Base-by-base conservation (phyloP, 2,888 invertebrate species). In the Nymphalis polychloros region DNA sequence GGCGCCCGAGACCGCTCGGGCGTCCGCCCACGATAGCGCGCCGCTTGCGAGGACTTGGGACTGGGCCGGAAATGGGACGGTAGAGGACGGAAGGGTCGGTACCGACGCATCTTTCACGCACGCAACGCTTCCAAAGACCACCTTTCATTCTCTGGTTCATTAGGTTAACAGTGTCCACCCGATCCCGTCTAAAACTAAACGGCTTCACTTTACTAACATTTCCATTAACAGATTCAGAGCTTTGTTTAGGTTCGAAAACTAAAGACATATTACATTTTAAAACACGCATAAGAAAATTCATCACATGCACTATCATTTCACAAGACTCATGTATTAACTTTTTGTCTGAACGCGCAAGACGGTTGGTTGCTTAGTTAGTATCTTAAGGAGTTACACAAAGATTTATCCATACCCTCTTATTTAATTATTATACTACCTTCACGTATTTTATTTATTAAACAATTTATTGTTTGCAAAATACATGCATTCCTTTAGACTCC, bases 161-260 rank as follows among this genome's bases (percentile, higher is more conserved):
- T 72, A 76, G 83, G 79, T 81, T 73, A 78, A 79, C 75, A 86
- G 88, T 89, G 91, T 90, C 89, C 92, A 92, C 90, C 91, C 91
- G 88, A 87, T 81, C 81, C 81, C 78, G 78, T 77, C 78, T 78
- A 71, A 69, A 70, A 73, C 46, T 68, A 13, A 19, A 13, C 35
- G 8, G 13, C 19, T 41, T 57, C 57, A 57, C 57, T 57, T 75
- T 82, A 88, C 87, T 87, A 86, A 88, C 87, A 78, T 79, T 79
- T 76, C 65, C 72, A 59, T 59, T 69, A 69, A 75, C 72, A 67
- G 76, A 76, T 77, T 77, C 77, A 68, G 72, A 76, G 75, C 73
- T 80, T 77, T 73, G 75, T 81, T 84, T 85, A 74, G 78, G 79
- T 80, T 82, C 70, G 80, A 86, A 87, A 68, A 89, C 83, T 70